Percentiles rank a stretch among this genome's conserved stretches.
Evolutionary conservation across 1,140 invertebrate species (phyloP).

Genomic region (Solen grandis): DNA sequence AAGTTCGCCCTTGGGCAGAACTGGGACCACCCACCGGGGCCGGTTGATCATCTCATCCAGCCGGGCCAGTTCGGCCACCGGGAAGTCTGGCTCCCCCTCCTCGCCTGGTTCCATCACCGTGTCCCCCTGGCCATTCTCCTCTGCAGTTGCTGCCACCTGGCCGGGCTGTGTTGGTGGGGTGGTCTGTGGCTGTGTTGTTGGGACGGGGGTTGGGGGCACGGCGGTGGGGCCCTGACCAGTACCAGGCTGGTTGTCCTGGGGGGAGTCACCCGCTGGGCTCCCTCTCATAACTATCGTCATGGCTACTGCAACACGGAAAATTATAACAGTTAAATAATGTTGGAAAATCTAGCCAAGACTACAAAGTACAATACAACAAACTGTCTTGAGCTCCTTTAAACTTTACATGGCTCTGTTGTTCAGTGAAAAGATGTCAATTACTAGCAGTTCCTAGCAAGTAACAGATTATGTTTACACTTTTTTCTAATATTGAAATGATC

Average conservation of each 20-base stretch:
- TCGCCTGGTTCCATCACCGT: constrained; percentile 59
- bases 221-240: constrained; percentile 46
- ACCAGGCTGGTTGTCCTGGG: constrained; percentile 73
- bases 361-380: no score
- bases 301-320: no score
- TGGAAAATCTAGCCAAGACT: no score
- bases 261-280: constrained; percentile 77
- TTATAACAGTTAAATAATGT: no score
- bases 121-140: constrained; percentile 70
- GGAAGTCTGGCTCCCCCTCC: constrained; percentile 88
- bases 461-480: no score
- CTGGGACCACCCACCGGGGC: constrained; percentile 97
- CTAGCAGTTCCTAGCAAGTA: no score
- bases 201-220: constrained; percentile 45
- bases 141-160: constrained; percentile 23
- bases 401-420: no score
- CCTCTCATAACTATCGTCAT: constrained; percentile 81
- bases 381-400: no score
- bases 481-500: no score
- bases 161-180: constrained; percentile 22
- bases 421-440: no score
- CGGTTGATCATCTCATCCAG: constrained; percentile 95
- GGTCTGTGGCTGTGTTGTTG: constrained; percentile 17
- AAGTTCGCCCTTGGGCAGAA: constrained; percentile 96
- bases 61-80: constrained; percentile 90